A percentile compares a stretch with the other conserved stretches of the same genome.
Evolutionary conservation across 2,113 vertebrate species (phyloP).

Genomic region (Ailuropoda melanoleuca): DNA sequence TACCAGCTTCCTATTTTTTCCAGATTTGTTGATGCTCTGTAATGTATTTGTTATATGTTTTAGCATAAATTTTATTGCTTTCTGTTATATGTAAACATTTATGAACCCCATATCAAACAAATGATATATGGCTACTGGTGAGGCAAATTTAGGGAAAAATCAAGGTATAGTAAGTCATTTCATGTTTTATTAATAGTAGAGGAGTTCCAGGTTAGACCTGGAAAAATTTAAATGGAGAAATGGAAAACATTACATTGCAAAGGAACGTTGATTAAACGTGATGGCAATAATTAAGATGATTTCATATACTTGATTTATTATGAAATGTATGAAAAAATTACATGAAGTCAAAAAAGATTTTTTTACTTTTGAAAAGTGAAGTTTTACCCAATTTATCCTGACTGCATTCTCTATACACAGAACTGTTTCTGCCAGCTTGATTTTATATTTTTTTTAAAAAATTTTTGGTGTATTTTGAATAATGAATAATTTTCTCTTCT

Average conservation of each 20-base stretch:
- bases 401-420: neutral
- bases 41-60: neutral
- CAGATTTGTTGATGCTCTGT: neutral
- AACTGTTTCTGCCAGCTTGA: neutral
- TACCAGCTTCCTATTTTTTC: neutral
- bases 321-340: neutral
- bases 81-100: neutral
- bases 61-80: neutral
- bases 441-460: neutral
- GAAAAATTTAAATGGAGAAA: conserved; percentile 20
- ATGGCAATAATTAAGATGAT: conserved; percentile 5
- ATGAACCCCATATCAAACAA: neutral
- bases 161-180: neutral
- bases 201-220: neutral
- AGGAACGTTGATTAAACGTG: neutral
- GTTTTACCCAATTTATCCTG: neutral
- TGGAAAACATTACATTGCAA: neutral
- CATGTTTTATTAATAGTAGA: conserved; percentile 41
- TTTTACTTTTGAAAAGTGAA: neutral
- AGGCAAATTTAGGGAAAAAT: neutral
- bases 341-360: neutral
- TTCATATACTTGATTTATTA: neutral
- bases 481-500: neutral
- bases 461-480: neutral
- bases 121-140: neutral